Base-by-base conservation (phyloP, 2,797 vertebrate genomes). In the Sciurus vulgaris region DNA sequence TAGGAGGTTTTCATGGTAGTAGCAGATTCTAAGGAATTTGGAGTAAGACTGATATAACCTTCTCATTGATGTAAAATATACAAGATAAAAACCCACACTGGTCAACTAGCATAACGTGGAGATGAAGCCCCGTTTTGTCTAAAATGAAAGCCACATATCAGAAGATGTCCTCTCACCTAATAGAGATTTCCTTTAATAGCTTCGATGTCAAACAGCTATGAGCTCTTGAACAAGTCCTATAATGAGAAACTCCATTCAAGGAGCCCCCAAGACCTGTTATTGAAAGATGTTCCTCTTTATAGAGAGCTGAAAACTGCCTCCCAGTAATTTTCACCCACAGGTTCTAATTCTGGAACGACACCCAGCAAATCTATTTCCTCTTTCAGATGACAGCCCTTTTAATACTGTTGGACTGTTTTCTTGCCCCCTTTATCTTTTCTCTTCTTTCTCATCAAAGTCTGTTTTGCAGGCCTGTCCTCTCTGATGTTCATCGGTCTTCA, bases 291-390 rank as follows among this genome's bases (percentile, higher is more conserved):
- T 96, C 51, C 59, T 92, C 76, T 94, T 92, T 78, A 87, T 49
- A 82, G 7, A 85, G 67, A 82, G 49, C 47, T 85, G 49, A 88
- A 94, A 91, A 83, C 30, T 77, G 87, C 51, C 70, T 94, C 87
- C 83, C 44, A 44, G 69, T 91, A 91, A 95, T 89, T 86, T 94
- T 89, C 67, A 67, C 91, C 92, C 83, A 86, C 33, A 2, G 28
- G 15, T 86, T 93, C 94, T 83, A 91, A 94, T 92, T 97, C 83
- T 96, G 94, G 77, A 92, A 78, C 15, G 35, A 74, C 30, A 65
- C 10, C 41, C 78, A 89, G 41, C 77, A 72, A 91, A 74, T 92
- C 41, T 63, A 65, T 67, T 91, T 94, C 85, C 63, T 88, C 73
- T 93, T 89, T 78, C 77, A 90, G 61, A 93, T 69, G 85, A 85